Percentiles rank a stretch among this genome's conserved stretches.
Conservation (phyloP, 2,797 vertebrate species). For the Epinephelus malabaricus region DNA sequence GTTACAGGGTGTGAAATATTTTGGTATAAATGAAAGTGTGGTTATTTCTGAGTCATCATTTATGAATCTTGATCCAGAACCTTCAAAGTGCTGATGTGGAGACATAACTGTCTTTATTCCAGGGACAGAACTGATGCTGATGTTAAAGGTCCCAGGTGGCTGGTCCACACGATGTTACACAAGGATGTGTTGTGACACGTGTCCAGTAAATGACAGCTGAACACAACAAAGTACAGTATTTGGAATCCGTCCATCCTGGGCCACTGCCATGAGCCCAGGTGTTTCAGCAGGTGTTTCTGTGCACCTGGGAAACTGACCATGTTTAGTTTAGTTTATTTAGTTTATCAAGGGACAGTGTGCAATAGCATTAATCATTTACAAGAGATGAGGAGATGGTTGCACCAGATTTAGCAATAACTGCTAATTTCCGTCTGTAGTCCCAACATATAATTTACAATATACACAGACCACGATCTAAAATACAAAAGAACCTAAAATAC, state of each 20-base stretch:
- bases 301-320: neutral
- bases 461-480: too few species aligned
- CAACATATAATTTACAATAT: too few species aligned
- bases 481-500: too few species aligned
- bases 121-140: slow-evolving; percentile 90
- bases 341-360: too few species aligned
- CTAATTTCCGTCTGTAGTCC: too few species aligned
- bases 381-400: too few species aligned
- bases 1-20: neutral
- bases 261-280: neutral
- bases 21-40: neutral
- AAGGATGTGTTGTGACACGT: neutral
- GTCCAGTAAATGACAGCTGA: neutral
- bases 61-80: slow-evolving; percentile 62
- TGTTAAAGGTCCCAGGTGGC: slow-evolving; percentile 88
- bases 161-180: slow-evolving; percentile 38
- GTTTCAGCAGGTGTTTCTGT: neutral
- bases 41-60: neutral
- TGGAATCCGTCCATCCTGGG: neutral
- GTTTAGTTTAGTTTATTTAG: too few species aligned
- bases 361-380: too few species aligned
- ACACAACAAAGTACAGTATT: neutral
- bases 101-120: slow-evolving; percentile 85
- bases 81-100: slow-evolving; percentile 93
- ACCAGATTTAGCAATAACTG: too few species aligned